These are phyloP conservation scores for Heliconius sara DNA, from an alignment of 2,888 invertebrate species.

Conservation along the genomic window DNA sequence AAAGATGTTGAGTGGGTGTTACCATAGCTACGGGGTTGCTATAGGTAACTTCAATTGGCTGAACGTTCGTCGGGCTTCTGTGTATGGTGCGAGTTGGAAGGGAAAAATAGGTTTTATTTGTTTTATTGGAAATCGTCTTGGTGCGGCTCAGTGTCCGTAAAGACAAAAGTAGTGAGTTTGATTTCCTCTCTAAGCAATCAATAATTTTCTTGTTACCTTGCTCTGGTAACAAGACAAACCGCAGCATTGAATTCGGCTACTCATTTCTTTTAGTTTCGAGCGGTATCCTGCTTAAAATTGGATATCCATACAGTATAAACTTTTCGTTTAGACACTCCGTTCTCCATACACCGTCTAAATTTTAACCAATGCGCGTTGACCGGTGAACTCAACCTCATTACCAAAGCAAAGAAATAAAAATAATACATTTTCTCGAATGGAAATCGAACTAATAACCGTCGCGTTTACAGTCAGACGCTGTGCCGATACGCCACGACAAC, in stretches of 20 bases:
- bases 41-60: constrained; percentile 73
- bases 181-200: neutral
- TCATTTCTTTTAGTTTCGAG: neutral
- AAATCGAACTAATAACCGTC: too few relatives aligned
- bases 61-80: constrained; percentile 60
- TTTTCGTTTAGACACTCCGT: neutral
- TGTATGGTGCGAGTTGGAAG: constrained; percentile 48
- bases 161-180: neutral
- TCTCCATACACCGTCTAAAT: neutral
- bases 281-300: neutral
- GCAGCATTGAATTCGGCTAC: neutral
- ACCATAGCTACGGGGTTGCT: constrained; percentile 64
- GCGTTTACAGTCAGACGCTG: too few relatives aligned
- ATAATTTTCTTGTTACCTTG: too few relatives aligned
- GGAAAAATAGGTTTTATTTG: neutral
- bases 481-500: too few relatives aligned
- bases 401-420: neutral
- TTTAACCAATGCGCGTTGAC: too few relatives aligned
- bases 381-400: neutral
- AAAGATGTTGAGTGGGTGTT: constrained; percentile 66
- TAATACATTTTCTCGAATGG: too few relatives aligned
- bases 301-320: too few relatives aligned
- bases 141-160: too few relatives aligned
- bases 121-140: neutral
- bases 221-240: neutral